Evolutionary conservation across 2,888 invertebrate species (phyloP), one percentile per base, ranked within the genome.

Genomic region (Agelastica alni): DNA sequence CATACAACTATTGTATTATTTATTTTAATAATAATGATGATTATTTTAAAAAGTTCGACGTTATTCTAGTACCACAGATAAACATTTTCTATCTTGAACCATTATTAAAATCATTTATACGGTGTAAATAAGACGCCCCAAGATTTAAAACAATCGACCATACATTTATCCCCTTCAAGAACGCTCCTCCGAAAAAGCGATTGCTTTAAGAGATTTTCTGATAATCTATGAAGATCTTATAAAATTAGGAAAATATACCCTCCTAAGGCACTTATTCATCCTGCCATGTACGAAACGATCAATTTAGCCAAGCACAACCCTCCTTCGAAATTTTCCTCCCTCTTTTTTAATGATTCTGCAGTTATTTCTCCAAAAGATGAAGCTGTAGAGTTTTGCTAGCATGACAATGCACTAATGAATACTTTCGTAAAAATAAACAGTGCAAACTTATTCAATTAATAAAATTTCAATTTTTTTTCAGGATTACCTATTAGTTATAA

Each of bases 211-310:
- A 43, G 30, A 31, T 43, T 31, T 30, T 43, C 13, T 18, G 37
- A 30, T 32, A 37, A 45, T 30, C 37, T 16, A 36, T 22, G 16
- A 32, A 39, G 22, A 45, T 52, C 52, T 46, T 39, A 37, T 34
- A 42, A 42, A 53, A 47, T 53, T 42, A 28, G 46, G 36, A 34
- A 47, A 47, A 34, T 46, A 36, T 47, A 34, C 42, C 36, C 47
- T 42, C 20, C 32, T 37, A 30, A 20, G 13, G 20, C 44, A 51
- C 44, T 51, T 30, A 45, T 51, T 51, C 44, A 39, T 44, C 12
- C 30, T 32, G 51, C 45, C 51, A 51, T 45, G 51, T 44, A 51
- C 45, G 22, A 36, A 51, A 51, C 45, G 44, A 51, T 51, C 45
- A 51, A 51, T 39, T 51, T 51, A 18, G 37, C 45, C 20, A 10